Conservation (phyloP, 2,797 vertebrate genomes). For the Muraenolepis orangiensis region DNA sequence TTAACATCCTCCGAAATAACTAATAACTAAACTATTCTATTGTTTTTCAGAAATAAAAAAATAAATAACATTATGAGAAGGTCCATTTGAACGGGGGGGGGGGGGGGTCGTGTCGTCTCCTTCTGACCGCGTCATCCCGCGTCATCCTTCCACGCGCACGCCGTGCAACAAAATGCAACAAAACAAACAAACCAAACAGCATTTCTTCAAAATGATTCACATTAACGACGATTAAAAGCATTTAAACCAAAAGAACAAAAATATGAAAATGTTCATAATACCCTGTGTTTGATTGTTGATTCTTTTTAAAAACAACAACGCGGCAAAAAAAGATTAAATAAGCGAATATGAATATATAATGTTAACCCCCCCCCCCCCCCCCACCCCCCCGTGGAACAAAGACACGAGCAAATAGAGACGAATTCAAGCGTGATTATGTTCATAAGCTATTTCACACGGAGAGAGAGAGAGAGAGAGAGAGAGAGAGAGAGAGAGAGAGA, state of each 20-base stretch:
- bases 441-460: conserved; percentile 82
- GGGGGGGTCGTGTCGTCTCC: conserved; percentile 72
- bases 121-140: conserved; percentile 72
- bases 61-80: conserved; percentile 97
- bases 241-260: conserved; percentile 81
- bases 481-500: conserved; percentile 60
- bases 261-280: conserved; percentile 92
- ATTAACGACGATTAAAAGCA: too few species aligned
- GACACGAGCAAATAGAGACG: conserved; percentile 83
- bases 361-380: conserved; percentile 36
- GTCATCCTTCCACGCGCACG: conserved; percentile 84
- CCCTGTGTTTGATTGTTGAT: conserved; percentile 97
- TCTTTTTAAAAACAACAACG: conserved; percentile 82
- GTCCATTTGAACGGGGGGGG: conserved; percentile 82
- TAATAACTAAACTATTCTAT: conserved; percentile 86
- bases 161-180: conserved; percentile 86
- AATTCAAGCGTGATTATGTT: conserved; percentile 84
- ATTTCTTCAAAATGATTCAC: conserved; percentile 91
- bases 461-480: conserved; percentile 79
- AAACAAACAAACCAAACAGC: too few species aligned
- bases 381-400: conserved; percentile 72
- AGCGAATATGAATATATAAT: conserved; percentile 66
- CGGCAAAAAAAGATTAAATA: conserved; percentile 78
- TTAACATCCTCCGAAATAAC: conserved; percentile 79
- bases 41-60: conserved; percentile 82